Conservation (phyloP, 1,140 invertebrate genomes). For the Steinernema khuongi region DNA sequence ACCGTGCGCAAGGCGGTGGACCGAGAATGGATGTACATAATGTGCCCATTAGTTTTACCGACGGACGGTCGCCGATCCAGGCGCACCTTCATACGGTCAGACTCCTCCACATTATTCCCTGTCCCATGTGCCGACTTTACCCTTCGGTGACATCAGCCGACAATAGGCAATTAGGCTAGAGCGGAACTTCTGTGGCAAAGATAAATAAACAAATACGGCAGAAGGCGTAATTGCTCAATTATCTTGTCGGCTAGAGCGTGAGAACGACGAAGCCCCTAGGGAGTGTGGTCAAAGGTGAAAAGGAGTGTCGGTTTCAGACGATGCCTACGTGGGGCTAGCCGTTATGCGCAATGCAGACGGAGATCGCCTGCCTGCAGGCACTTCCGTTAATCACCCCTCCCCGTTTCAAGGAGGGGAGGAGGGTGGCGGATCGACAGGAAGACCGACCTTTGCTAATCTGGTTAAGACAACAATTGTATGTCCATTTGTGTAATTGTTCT, state of each 20-base stretch:
- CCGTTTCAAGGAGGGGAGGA: not conserved
- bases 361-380: not conserved
- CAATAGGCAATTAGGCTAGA: not conserved
- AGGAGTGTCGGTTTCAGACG: not conserved
- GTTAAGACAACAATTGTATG: conserved; percentile 13
- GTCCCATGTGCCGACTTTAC: not conserved
- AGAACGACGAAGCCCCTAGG: not conserved
- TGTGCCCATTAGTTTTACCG: not conserved
- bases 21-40: conserved; percentile 10
- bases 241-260: not conserved
- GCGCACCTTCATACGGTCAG: not conserved
- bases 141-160: not conserved
- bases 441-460: conserved; percentile 13
- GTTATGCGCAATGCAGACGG: conserved; percentile 10
- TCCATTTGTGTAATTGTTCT: not conserved
- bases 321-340: conserved; percentile 13
- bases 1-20: not conserved
- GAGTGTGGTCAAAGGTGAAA: not conserved
- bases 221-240: not conserved
- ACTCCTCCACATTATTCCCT: not conserved
- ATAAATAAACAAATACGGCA: not conserved
- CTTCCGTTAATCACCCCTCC: conserved; percentile 14
- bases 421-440: not conserved
- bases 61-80: not conserved
- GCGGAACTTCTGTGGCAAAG: not conserved